Percentiles rank a stretch among this genome's conserved stretches.
Evolutionary conservation across 2,113 vertebrate genomes (phyloP).

Genomic region (Indicator maculatus): DNA sequence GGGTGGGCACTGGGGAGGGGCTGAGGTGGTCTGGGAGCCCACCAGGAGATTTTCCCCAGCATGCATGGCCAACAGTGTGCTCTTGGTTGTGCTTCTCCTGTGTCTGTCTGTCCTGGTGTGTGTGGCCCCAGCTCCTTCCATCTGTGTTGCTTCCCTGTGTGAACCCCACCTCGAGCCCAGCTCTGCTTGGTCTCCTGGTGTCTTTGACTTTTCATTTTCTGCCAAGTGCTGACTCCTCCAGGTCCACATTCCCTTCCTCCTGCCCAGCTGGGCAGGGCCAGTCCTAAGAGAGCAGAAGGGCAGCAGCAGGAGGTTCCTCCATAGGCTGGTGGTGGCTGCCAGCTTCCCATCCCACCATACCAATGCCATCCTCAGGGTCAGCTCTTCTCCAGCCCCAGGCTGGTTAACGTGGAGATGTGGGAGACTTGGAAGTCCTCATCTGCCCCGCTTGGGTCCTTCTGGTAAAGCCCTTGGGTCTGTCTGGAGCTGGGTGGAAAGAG

Average conservation of each 20-base stretch:
- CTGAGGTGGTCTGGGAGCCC: neutral
- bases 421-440: neutral
- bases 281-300: neutral
- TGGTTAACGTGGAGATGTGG: neutral
- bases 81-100: neutral
- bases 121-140: neutral
- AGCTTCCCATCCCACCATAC: neutral
- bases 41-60: neutral
- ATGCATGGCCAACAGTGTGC: slow-evolving; percentile 23
- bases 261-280: neutral
- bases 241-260: neutral
- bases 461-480: neutral
- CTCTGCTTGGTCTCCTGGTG: neutral
- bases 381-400: neutral
- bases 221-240: neutral
- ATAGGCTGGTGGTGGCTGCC: neutral
- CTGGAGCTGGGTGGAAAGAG: neutral
- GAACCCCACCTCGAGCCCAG: neutral
- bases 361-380: neutral
- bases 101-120: neutral
- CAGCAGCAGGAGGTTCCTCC: neutral
- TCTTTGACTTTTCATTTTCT: neutral
- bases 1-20: neutral
- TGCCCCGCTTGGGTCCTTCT: neutral
- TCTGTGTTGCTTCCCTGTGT: neutral